Conservation (phyloP, 2,888 invertebrate genomes). For the Branchinecta sandiegonensis region DNA sequence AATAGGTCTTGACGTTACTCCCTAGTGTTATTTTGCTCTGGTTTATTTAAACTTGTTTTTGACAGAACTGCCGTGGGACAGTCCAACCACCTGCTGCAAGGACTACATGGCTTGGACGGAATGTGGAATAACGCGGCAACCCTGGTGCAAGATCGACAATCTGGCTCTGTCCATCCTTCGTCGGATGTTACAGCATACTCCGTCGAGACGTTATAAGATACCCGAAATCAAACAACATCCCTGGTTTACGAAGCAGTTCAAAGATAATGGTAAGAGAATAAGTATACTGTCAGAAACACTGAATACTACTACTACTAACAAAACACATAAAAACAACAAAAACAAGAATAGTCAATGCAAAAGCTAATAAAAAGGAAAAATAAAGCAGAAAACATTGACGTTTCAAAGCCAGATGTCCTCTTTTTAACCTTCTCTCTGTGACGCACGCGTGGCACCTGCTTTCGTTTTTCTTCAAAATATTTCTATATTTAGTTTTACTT, state of each 20-base stretch:
- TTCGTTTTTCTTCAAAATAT: too few relatives aligned
- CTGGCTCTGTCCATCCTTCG: constrained; percentile 57
- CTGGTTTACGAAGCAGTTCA: constrained; percentile 44
- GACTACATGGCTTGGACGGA: constrained; percentile 63
- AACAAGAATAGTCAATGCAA: too few relatives aligned
- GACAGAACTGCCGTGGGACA: constrained; percentile 88
- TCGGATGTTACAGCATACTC: constrained; percentile 53
- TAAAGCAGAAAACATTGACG: too few relatives aligned
- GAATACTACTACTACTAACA: too few relatives aligned
- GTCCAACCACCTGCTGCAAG: constrained; percentile 50
- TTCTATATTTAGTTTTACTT: too few relatives aligned
- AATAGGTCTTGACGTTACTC: too few relatives aligned
- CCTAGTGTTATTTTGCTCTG: constrained; percentile 27
- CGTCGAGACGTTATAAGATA: constrained; percentile 50
- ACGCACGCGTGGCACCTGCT: too few relatives aligned
- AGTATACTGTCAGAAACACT: too few relatives aligned
- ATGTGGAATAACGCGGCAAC: constrained; percentile 50
- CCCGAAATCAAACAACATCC: constrained; percentile 54
- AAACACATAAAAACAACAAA: too few relatives aligned
- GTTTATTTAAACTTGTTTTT: constrained; percentile 28
- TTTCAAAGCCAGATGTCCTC: too few relatives aligned
- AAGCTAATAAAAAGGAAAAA: too few relatives aligned
- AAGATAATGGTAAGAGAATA: constrained; percentile 25
- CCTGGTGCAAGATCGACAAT: constrained; percentile 67
- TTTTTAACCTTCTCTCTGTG: too few relatives aligned